Percentiles rank a stretch among this genome's conserved stretches.
Conservation (phyloP, 2,797 vertebrate genomes). For the Xiphorhynchus erythropygius region DNA sequence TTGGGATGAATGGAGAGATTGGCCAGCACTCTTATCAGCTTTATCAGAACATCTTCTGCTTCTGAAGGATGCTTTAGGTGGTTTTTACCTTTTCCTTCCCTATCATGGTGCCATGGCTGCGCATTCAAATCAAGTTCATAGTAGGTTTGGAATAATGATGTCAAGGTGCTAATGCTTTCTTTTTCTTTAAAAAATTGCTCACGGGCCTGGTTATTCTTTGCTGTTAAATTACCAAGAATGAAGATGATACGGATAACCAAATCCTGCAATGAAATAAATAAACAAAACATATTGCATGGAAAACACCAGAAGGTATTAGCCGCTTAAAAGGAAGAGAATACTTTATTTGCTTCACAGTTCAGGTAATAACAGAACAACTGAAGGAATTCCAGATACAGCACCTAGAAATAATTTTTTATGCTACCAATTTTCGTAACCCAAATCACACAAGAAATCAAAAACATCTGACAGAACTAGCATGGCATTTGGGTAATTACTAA, state of each 20-base stretch:
- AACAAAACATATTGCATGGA: not conserved
- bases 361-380: not conserved
- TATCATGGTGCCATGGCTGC: not conserved
- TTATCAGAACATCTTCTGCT: conserved; percentile 88
- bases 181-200: conserved; percentile 80
- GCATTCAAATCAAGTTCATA: conserved; percentile 64
- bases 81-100: not conserved
- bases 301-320: not conserved
- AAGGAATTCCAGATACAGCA: conserved; percentile 2
- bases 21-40: conserved; percentile 89
- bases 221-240: conserved; percentile 91
- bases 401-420: not conserved
- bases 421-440: not conserved
- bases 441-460: not conserved
- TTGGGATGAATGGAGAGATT: conserved; percentile 87
- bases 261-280: conserved; percentile 79
- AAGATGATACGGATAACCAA: conserved; percentile 90
- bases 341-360: conserved; percentile 1
- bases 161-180: conserved; percentile 78
- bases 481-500: not conserved
- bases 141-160: conserved; percentile 83
- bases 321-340: not conserved
- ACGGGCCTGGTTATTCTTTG: conserved; percentile 81
- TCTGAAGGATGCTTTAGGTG: conserved; percentile 43
- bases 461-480: not conserved